phyloP scores from a whole-genome alignment of 2,113 vertebrate species.

The Oncorhynchus kisutch region DNA sequence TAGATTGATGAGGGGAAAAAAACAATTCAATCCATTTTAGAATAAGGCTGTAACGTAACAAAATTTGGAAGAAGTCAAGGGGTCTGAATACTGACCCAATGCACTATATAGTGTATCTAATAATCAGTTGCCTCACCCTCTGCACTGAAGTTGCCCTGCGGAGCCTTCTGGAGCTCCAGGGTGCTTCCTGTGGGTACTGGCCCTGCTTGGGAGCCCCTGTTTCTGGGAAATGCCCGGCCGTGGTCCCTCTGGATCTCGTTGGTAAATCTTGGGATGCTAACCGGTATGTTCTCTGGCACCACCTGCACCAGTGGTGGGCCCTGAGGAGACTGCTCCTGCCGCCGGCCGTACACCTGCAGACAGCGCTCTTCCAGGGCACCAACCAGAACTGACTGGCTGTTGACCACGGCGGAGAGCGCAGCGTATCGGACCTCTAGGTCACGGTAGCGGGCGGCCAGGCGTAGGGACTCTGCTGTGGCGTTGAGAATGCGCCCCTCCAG shows the following conservation, averaged over 20 bases:
- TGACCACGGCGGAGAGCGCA: slow-evolving; percentile 85
- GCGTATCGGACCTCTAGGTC: slow-evolving; percentile 89
- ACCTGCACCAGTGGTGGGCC: slow-evolving; percentile 93
- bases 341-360: slow-evolving; percentile 81
- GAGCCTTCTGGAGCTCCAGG: slow-evolving; percentile 74
- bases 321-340: slow-evolving; percentile 70
- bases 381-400: slow-evolving; percentile 93
- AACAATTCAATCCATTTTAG: too few species aligned
- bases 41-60: too few species aligned
- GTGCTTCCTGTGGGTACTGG: slow-evolving; percentile 71
- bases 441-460: slow-evolving; percentile 85
- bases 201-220: slow-evolving; percentile 76
- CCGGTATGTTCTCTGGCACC: slow-evolving; percentile 91
- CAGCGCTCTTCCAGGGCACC: slow-evolving; percentile 88
- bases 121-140: slow-evolving; percentile 81
- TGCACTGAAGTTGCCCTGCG: slow-evolving; percentile 82
- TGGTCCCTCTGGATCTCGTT: slow-evolving; percentile 94
- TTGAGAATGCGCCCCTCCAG: slow-evolving; percentile 95
- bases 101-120: background rate
- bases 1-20: too few species aligned
- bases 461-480: slow-evolving; percentile 87
- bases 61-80: too few species aligned
- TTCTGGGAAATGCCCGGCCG: slow-evolving; percentile 73
- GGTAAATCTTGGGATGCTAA: slow-evolving; percentile 80
- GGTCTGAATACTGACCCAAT: too few species aligned